phyloP scores from a whole-genome alignment of 2,888 invertebrate genomes.

The Ichneumoninae sp. region DNA sequence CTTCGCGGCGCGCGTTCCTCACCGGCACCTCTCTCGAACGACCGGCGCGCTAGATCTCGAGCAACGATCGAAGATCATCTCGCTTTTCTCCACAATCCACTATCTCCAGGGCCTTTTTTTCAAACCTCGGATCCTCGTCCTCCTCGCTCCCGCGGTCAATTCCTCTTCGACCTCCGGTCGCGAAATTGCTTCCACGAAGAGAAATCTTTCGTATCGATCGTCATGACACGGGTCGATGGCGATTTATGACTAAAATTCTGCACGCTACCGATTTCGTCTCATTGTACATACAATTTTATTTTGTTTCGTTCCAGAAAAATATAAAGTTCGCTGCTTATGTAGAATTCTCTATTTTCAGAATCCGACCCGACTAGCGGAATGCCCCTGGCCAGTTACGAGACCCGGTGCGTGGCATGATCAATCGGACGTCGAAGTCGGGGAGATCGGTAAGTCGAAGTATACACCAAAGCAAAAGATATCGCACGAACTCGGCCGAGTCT shows the following conservation, averaged over 20 bases:
- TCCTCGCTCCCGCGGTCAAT: background rate
- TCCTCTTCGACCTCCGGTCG: background rate
- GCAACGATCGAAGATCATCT: slow-evolving; percentile 77
- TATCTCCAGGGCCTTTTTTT: slow-evolving; percentile 19
- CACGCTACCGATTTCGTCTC: no score
- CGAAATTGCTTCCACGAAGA: background rate
- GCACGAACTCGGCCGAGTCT: slow-evolving; percentile 30
- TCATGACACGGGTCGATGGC: no score
- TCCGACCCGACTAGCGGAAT: no score
- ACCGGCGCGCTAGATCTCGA: slow-evolving; percentile 76
- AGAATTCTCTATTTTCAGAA: no score
- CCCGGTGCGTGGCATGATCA: no score
- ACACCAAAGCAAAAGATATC: slow-evolving; percentile 26
- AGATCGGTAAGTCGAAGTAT: slow-evolving; percentile 23
- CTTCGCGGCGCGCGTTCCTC: slow-evolving; percentile 33
- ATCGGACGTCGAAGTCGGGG: background rate
- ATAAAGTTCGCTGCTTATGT: no score
- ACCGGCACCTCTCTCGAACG: slow-evolving; percentile 48
- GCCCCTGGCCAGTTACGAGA: no score
- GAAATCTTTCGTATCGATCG: background rate
- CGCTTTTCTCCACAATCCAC: slow-evolving; percentile 63
- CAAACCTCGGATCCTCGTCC: background rate
- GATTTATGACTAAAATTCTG: no score
- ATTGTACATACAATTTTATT: no score
- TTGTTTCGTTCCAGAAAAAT: no score